Evolutionary conservation across 1,140 invertebrate species (phyloP), one percentile per base, ranked within the genome.

Genomic region (Helicoverpa zea): DNA sequence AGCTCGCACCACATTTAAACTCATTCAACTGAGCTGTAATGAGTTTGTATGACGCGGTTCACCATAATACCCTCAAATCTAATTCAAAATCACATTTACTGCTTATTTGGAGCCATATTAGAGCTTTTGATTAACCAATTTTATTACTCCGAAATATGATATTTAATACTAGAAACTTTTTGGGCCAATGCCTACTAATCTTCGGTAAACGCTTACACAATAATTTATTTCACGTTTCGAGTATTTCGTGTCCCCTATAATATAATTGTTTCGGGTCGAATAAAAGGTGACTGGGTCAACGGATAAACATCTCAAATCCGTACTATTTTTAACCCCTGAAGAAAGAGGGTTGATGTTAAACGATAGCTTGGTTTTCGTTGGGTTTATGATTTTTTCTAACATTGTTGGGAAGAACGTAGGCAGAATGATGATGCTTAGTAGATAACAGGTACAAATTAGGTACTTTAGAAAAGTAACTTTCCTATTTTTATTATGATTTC

Each of bases 251-350:
- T 68, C 16, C 64, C 43, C 18, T 61, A 61, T 61, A 29, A 61
- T 61, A 61, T 61, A 29, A 61, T 61, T 49, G 64, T 49, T 68
- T 49, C 3, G 64, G 64, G 64, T 68, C 64, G 18, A 23, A 47
- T 68, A 16, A 49, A 68, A 49, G 64, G 64, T 68, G 64, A 68
- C 64, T 68, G 43, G 64, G 64, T 68, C 64, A 49, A 3, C 49
- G 64, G 64, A 68, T 68, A 68, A 68, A 68, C 64, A 66, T 66
- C 63, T 66, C 35, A 47, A 18, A 47, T 49, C 43, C 35, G 43
- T 66, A 66, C 58, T 59, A 59, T 47, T 47, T 49, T 64, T 64
- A 64, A 5, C 61, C 61, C 61, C 4, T 30, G n/a, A 14, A 13
- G 9, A 16, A 64, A 64, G 30, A 64, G 61, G 30, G 43, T 49